Percentiles rank a stretch among this genome's conserved stretches.
phyloP scores from a whole-genome alignment of 64 coral and sea anemone genomes.

The Acropora yongei region DNA sequence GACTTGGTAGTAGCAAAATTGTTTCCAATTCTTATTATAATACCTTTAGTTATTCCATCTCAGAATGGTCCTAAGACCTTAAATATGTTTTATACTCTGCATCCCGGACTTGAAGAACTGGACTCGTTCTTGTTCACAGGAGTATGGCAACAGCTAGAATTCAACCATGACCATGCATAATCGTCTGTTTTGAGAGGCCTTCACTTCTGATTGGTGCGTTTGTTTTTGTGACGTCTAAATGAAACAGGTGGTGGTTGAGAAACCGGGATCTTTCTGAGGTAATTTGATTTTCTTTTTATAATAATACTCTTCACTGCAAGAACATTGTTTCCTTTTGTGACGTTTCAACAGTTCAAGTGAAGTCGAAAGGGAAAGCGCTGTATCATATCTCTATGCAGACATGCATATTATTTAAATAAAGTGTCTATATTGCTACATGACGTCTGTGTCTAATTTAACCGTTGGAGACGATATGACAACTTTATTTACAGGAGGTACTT shows the following conservation, averaged over 20 bases:
- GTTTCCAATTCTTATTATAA: constrained; percentile 13
- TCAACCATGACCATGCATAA: constrained; percentile 30
- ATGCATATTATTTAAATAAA: not conserved
- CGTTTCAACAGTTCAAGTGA: not conserved
- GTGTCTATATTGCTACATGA: not conserved
- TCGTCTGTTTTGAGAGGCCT: constrained; percentile 36
- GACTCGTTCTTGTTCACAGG: not conserved
- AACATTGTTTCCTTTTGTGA: not conserved
- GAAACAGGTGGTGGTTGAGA: constrained; percentile 8
- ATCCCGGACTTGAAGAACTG: not conserved
- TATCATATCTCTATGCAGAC: constrained; percentile 12
- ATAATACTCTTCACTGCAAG: too few relatives aligned
- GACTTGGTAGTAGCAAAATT: constrained; percentile 11
- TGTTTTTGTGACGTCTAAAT: constrained; percentile 23
- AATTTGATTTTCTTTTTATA: not conserved
- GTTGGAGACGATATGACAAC: constrained; percentile 10
- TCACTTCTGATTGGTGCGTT: constrained; percentile 3
- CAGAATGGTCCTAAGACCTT: not conserved
- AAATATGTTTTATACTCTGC: constrained; percentile 3
- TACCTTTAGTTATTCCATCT: constrained; percentile 4
- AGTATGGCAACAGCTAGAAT: constrained; percentile 25
- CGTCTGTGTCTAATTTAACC: constrained; percentile 25
- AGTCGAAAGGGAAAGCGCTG: constrained; percentile 23
- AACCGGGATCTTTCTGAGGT: not conserved
- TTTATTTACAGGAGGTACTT: not conserved